Percentiles rank a stretch among this genome's conserved stretches.
Evolutionary conservation across 1,140 invertebrate species (phyloP).

Genomic region (Dendroctonus ponderosae): DNA sequence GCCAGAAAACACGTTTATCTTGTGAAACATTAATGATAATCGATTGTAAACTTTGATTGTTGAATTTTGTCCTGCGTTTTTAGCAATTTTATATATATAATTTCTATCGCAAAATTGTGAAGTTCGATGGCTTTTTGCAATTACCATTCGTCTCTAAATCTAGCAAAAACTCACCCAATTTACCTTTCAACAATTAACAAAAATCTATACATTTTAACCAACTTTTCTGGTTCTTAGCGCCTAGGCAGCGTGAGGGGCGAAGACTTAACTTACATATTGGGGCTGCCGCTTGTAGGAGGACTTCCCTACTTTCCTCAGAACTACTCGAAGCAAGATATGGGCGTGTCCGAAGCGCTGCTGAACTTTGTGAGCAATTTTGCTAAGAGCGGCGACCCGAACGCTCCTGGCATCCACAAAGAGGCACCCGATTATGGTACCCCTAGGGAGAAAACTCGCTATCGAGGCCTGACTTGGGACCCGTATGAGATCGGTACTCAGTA

Average conservation of each 20-base stretch:
- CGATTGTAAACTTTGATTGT: no score
- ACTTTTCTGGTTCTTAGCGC: slow-evolving; percentile 52
- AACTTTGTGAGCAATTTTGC: slow-evolving; percentile 73
- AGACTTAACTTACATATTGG: slow-evolving; percentile 83
- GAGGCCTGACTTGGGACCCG: slow-evolving; percentile 64
- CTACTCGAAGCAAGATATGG: slow-evolving; percentile 73
- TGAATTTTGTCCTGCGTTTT: no score
- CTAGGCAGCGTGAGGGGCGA: slow-evolving; percentile 81
- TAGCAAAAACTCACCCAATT: no score
- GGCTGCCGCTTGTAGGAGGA: slow-evolving; percentile 76
- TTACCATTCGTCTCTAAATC: no score
- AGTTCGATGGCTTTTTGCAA: no score
- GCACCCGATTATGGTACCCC: slow-evolving; percentile 57
- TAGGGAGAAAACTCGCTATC: slow-evolving; percentile 60
- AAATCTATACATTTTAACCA: background rate
- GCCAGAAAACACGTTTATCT: no score
- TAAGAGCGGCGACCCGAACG: slow-evolving; percentile 72
- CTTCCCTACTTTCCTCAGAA: slow-evolving; percentile 64
- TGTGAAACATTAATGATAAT: no score
- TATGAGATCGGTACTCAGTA: slow-evolving; percentile 74
- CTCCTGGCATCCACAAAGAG: slow-evolving; percentile 54
- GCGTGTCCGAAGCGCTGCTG: slow-evolving; percentile 73
- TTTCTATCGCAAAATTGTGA: no score
- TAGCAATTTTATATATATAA: no score
- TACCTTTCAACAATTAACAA: background rate